Percentiles rank a stretch among this genome's conserved stretches.
Evolutionary conservation across 2,888 invertebrate genomes (phyloP).

Genomic region (Amblyjoppa fuscipennis): DNA sequence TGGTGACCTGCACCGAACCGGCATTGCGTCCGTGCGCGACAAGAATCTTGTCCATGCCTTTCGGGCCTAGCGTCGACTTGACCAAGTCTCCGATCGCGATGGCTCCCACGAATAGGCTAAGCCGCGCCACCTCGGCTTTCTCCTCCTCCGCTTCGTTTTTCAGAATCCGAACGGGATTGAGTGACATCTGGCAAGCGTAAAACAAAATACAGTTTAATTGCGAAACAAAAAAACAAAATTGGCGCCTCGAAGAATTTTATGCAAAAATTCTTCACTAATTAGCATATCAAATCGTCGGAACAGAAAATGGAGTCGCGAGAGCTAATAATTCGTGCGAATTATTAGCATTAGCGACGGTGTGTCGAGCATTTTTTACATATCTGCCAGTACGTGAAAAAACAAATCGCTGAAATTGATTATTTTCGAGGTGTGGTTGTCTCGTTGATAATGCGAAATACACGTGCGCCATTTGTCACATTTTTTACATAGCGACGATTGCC

Average conservation of each 20-base stretch:
- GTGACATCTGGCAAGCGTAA: conserved; percentile 88
- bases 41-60: conserved; percentile 98
- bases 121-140: conserved; percentile 97
- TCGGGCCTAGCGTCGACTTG: conserved; percentile 99
- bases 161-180: conserved; percentile 97
- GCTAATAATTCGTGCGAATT: not conserved
- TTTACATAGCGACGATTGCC: conserved; percentile 53
- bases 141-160: conserved; percentile 99
- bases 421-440: conserved; percentile 67
- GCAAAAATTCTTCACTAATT: not conserved
- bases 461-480: conserved; percentile 79
- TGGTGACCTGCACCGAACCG: conserved; percentile 97
- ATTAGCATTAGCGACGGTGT: not conserved
- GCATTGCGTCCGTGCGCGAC: conserved; percentile 92
- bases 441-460: conserved; percentile 69
- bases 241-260: not conserved
- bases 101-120: conserved; percentile 99
- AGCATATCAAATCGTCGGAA: not conserved
- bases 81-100: conserved; percentile 99
- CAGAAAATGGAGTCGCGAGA: not conserved
- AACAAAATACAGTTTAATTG: conserved; percentile 8
- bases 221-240: not conserved
- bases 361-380: not conserved
- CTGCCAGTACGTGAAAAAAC: not conserved
- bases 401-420: conserved; percentile 31